Evolutionary conservation across 2,113 vertebrate genomes (phyloP), one percentile per base, ranked within the genome.

Genomic region (Dipodomys merriami): DNA sequence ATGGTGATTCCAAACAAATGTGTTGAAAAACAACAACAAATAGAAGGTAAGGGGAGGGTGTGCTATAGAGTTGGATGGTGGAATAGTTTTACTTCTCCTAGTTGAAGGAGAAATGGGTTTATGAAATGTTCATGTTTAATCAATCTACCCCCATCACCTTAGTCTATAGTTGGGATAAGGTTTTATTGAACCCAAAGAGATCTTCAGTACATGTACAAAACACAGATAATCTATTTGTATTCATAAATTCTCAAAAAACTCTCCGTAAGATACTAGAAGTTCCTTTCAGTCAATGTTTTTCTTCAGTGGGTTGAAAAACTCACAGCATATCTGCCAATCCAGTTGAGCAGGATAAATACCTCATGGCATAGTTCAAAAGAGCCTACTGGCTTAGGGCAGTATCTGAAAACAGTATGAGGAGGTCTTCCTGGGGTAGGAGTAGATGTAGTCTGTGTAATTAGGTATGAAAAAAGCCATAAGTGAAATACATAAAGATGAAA

Each of bases 181-280:
- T 6, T 67, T 35, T 67, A 46, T 33, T 87, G 39, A 67, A 30
- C 57, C 57, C 49, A 44, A 12, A 78, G 74, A 92, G 53, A 33
- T 80, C 19, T 57, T 53, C 27, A 62, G 44, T 25, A 71, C 6
- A 25, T 13, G 7, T 22, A 53, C 30, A 19, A 67, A 83, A 72
- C 71, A 82, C 9, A 57, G 69, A 73, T 7, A 33, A 72, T 81
- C 39, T 27, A 71, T 22, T 78, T 53, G 46, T 23, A 82, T 73
- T 82, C 53, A 10, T 65, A 88, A 84, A 72, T 78, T 27, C 65
- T 57, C 30, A 81, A 30, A 90, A 94, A 81, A 73, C 39, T 39
- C 39, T 39, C 39, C 39, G 5, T 39, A 39, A 39, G 53, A 57
- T 57, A 57, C 53, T 57, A 57, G 53, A 57, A 57, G 53, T 57